These are phyloP conservation scores for Antigone vipio DNA, from an alignment of 2,113 vertebrate species.

Conservation along the genomic window DNA sequence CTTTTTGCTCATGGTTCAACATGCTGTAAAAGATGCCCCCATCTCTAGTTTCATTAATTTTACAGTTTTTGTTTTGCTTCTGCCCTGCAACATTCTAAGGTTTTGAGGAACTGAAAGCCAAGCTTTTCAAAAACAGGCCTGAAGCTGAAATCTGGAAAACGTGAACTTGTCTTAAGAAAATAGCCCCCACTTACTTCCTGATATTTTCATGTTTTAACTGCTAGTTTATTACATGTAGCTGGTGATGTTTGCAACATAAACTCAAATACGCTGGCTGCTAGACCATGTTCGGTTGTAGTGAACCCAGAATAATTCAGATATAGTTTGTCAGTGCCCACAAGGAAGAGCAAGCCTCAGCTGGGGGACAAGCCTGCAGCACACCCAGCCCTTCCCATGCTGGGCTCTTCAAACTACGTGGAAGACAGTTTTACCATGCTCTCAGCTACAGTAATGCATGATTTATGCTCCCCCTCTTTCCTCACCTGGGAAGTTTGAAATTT, in stretches of 20 bases:
- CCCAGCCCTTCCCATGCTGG: not conserved
- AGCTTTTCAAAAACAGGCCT: not conserved
- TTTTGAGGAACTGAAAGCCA: not conserved
- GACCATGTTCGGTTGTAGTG: not conserved
- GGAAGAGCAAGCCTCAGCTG: not conserved
- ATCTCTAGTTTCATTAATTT: not conserved
- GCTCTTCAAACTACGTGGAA: not conserved
- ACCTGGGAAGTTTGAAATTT: not conserved
- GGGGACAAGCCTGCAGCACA: not conserved
- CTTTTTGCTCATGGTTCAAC: not conserved
- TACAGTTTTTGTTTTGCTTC: not conserved
- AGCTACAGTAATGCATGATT: not conserved
- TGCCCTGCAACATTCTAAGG: not conserved
- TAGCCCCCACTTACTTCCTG: not conserved
- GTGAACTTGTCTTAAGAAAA: not conserved
- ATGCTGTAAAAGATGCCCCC: not conserved
- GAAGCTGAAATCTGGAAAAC: not conserved
- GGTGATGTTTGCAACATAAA: not conserved
- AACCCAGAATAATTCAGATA: not conserved
- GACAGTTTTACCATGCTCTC: not conserved
- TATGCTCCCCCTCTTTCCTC: not conserved
- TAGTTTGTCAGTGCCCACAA: not conserved
- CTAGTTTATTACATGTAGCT: not conserved
- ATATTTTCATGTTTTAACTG: not conserved
- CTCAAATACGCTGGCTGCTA: not conserved